Percentiles rank a stretch among this genome's conserved stretches.
Conservation (phyloP, 2,797 vertebrate species). For the Poeciliopsis infans region DNA sequence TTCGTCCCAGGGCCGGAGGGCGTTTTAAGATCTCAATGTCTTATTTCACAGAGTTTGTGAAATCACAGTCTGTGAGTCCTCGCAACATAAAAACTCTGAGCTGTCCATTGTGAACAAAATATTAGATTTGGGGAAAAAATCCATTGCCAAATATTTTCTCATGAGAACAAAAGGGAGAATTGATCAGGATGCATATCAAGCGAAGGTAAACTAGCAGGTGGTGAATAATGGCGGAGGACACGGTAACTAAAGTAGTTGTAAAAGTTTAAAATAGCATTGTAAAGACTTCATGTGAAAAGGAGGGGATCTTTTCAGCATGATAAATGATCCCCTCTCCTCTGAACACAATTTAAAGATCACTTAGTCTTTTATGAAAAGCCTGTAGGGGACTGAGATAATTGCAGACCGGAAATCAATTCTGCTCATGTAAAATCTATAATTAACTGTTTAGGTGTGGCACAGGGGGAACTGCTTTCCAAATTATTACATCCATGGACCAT, state of each 20-base stretch:
- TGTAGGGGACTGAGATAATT: constrained; percentile 50
- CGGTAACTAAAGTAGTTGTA: constrained; percentile 48
- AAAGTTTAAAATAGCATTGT: constrained; percentile 63
- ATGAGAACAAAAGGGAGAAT: constrained; percentile 3
- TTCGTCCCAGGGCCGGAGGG: constrained; percentile 36
- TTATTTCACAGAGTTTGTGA: constrained; percentile 66
- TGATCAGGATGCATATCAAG: constrained; percentile 15
- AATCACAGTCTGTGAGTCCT: constrained; percentile 57
- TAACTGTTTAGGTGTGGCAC: constrained; percentile 42
- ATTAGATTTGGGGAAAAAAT: constrained; percentile 9
- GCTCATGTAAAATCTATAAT: constrained; percentile 60
- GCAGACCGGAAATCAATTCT: constrained; percentile 46
- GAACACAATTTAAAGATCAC: constrained; percentile 65
- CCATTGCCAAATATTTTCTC: constrained; percentile 21
- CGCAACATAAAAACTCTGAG: constrained; percentile 41
- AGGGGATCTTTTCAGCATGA: constrained; percentile 54
- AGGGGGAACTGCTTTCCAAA: background rate
- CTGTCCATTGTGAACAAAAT: constrained; percentile 31
- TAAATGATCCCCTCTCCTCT: constrained; percentile 53
- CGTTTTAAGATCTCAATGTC: constrained; percentile 32
- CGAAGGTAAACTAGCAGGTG: constrained; percentile 24
- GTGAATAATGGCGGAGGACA: constrained; percentile 29
- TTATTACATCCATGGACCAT: constrained; percentile 6
- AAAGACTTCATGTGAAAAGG: constrained; percentile 23
- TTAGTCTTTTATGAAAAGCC: constrained; percentile 51